Evolutionary conservation across 2,113 vertebrate genomes (phyloP).

Genomic region (Azemiops feae): DNA sequence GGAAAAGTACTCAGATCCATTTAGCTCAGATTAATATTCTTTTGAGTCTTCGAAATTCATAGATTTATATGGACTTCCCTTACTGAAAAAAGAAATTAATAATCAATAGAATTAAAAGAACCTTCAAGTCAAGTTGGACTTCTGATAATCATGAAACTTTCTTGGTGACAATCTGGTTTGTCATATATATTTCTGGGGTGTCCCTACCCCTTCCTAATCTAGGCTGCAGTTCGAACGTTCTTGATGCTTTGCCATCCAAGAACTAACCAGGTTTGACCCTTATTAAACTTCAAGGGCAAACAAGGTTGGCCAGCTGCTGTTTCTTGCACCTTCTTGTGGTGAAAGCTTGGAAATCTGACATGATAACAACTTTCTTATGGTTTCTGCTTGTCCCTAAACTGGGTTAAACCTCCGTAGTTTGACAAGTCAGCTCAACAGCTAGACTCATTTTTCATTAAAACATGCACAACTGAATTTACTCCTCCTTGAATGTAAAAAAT

Average conservation of each 20-base stretch:
- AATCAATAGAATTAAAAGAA: neutral
- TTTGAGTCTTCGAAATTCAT: neutral
- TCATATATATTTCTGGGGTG: neutral
- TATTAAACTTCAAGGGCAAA: neutral
- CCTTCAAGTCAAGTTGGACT: neutral
- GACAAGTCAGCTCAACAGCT: neutral
- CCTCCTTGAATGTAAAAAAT: neutral
- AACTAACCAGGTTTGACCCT: neutral
- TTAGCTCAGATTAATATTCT: neutral
- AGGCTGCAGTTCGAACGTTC: neutral
- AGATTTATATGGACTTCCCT: neutral
- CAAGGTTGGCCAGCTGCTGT: neutral
- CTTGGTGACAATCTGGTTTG: neutral
- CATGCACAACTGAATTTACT: neutral
- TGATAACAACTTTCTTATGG: neutral
- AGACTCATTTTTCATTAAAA: neutral
- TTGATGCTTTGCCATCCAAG: neutral
- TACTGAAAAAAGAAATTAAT: neutral
- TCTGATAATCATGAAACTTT: neutral
- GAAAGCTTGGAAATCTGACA: neutral
- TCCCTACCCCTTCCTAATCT: neutral
- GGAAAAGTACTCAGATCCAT: conserved; percentile 39
- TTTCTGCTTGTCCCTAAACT: neutral
- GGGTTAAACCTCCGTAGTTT: neutral
- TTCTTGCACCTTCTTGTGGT: neutral